Percentiles rank a stretch among this genome's conserved stretches.
Conservation (phyloP, 2,888 invertebrate species). For the Priapulus caudatus region DNA sequence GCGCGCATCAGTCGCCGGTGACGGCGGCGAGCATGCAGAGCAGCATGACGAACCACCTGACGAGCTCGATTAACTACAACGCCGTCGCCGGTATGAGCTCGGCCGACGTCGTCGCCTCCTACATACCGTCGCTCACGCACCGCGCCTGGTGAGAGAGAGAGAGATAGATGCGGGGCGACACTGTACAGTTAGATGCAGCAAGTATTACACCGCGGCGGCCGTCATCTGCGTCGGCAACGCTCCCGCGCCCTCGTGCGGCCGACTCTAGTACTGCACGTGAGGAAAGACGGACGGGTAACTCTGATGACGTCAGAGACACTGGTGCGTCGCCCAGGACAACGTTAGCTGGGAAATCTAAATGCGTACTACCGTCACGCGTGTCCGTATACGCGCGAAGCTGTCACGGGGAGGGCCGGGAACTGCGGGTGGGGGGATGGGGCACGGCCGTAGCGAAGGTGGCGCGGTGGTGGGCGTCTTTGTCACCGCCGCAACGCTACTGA, state of each 20-base stretch:
- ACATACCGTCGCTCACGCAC: neutral
- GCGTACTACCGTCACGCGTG: too few species aligned
- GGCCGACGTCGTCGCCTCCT: neutral
- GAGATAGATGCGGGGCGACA: neutral
- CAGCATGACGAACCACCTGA: conserved; percentile 4
- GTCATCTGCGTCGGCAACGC: conserved; percentile 23
- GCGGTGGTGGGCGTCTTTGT: too few species aligned
- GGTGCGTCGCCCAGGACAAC: too few species aligned
- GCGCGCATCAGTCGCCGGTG: conserved; percentile 15
- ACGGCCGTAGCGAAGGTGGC: too few species aligned
- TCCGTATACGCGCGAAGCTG: too few species aligned
- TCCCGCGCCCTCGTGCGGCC: conserved; percentile 9
- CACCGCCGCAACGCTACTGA: too few species aligned
- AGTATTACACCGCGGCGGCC: conserved; percentile 25
- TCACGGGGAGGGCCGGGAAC: too few species aligned
- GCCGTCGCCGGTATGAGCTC: neutral
- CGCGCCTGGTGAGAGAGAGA: neutral
- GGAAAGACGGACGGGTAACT: conserved; percentile 15
- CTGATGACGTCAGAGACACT: too few species aligned
- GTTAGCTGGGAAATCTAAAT: too few species aligned
- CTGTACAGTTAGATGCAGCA: conserved; percentile 22
- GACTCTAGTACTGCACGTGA: conserved; percentile 13
- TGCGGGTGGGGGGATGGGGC: too few species aligned
- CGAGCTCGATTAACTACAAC: neutral
- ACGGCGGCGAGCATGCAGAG: conserved; percentile 20